Base-by-base conservation (phyloP, 2,113 vertebrate species). In the Gulo gulo region DNA sequence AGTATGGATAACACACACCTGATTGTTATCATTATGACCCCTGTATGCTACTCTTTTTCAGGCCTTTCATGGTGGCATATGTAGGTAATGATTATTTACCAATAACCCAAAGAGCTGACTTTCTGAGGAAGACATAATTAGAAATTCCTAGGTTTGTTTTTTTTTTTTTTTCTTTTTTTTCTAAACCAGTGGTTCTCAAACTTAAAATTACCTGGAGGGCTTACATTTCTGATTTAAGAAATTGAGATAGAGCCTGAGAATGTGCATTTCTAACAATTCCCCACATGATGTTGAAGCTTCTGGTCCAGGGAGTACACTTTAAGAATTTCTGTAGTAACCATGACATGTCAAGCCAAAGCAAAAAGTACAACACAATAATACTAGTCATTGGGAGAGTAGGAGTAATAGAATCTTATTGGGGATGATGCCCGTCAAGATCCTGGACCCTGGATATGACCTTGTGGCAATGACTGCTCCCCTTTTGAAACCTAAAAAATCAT, bases 331-430 rank as follows among this genome's bases (percentile, higher is more conserved):
- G 50, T 79, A 21, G 23, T 83, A 36, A 55, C 29, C 57, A 39
- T 1, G 12, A 29, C 29, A 16, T 50, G 74, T 50, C 16, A 24
- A 81, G 11, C 20, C 26, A 69, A 84, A 67, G 67, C 16, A 59
- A 59, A 63, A 83, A 42, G 29, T 10, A 50, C 10, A 11, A 15
- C 4, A 5, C 21, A 7, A 21, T 4, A 4, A 31, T 14, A 34
- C 7, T 2, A 5, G n/a, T 18, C 16, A 21, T 6, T 6, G 47
- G 52, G 29, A 55, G n/a, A n/a, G 31, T 7, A 6, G 3, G 9
- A 79, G 31, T 15, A 16, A 59, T 18, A 1, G 8, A 6, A 42
- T 50, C 31, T 18, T 59, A n/a, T 45, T 6, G 29, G 57, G 1
- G 16, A 63, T 7, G 63, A 57, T 3, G 52, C 2, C 73, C 20